phyloP scores from a whole-genome alignment of 2,797 vertebrate species.

The Apodemus agrarius region DNA sequence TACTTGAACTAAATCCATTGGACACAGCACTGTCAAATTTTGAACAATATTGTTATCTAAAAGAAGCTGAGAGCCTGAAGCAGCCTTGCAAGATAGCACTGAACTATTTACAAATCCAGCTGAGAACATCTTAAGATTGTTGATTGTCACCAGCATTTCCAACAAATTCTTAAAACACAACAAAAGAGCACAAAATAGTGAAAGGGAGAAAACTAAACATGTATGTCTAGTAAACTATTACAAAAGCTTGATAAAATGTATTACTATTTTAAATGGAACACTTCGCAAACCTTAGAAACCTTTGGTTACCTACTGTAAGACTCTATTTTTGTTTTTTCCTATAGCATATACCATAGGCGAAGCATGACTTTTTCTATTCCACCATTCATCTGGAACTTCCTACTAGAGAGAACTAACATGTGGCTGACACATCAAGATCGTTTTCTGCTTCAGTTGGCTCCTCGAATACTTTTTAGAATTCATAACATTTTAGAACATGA shows the following conservation, averaged over 20 bases:
- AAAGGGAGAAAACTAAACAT: neutral
- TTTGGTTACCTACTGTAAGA: neutral
- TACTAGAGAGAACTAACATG: neutral
- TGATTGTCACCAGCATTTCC: constrained; percentile 25
- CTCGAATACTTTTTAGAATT: constrained; percentile 43
- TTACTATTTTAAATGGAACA: constrained; percentile 29
- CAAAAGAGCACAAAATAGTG: neutral
- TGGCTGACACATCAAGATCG: neutral
- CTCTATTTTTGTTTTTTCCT: constrained; percentile 1
- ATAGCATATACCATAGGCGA: neutral
- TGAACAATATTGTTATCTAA: constrained; percentile 24
- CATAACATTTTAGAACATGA: neutral
- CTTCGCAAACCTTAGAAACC: neutral
- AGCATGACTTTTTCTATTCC: constrained; percentile 10
- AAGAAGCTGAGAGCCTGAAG: constrained; percentile 20
- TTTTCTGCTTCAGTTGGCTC: neutral
- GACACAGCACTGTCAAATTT: neutral
- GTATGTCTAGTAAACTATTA: neutral
- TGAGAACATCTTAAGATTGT: constrained; percentile 6
- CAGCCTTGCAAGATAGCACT: neutral
- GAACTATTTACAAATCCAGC: constrained; percentile 19
- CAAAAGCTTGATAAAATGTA: neutral
- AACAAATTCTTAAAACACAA: constrained; percentile 54
- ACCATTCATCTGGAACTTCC: neutral
- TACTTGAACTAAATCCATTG: neutral